A percentile compares a stretch with the other conserved stretches of the same genome.
Evolutionary conservation across 2,888 invertebrate genomes (phyloP).

Genomic region (Acleris holmiana): DNA sequence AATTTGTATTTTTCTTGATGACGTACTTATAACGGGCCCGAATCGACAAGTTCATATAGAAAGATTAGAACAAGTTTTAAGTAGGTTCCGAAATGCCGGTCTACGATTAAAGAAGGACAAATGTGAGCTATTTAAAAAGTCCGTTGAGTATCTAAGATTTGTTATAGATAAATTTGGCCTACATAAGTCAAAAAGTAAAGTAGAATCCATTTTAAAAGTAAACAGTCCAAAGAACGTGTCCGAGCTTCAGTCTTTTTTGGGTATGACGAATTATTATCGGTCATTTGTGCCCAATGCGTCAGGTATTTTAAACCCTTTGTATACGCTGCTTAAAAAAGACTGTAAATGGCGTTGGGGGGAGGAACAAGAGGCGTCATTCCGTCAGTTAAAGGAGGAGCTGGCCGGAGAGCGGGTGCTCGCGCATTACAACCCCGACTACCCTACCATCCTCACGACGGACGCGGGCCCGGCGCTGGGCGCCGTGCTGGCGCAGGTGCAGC

Average conservation of each 20-base stretch:
- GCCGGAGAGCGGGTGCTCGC: slow-evolving; percentile 8
- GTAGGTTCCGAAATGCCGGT: too few species aligned
- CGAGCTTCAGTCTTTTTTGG: slow-evolving; percentile 5
- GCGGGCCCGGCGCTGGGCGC: slow-evolving; percentile 37
- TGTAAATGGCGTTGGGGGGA: too few species aligned
- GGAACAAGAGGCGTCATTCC: slow-evolving; percentile 15
- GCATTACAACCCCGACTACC: slow-evolving; percentile 5
- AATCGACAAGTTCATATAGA: too few species aligned
- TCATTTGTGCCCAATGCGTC: slow-evolving; percentile 2
- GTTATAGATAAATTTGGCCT: background rate
- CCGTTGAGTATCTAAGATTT: too few species aligned
- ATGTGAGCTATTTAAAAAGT: too few species aligned
- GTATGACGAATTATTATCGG: slow-evolving; percentile 4
- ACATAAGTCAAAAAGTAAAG: background rate
- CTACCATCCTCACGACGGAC: slow-evolving; percentile 37
- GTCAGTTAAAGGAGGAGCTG: slow-evolving; percentile 20
- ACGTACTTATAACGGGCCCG: too few species aligned
- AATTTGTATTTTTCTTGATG: too few species aligned
- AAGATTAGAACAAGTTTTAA: too few species aligned
- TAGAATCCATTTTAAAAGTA: background rate
- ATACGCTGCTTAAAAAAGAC: background rate
- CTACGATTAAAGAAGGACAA: too few species aligned
- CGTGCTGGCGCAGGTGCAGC: slow-evolving; percentile 35
- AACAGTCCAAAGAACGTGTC: background rate
- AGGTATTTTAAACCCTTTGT: background rate